These are phyloP conservation scores for Autographa pulchrina DNA, from an alignment of 2,888 invertebrate species.

Conservation along the genomic window DNA sequence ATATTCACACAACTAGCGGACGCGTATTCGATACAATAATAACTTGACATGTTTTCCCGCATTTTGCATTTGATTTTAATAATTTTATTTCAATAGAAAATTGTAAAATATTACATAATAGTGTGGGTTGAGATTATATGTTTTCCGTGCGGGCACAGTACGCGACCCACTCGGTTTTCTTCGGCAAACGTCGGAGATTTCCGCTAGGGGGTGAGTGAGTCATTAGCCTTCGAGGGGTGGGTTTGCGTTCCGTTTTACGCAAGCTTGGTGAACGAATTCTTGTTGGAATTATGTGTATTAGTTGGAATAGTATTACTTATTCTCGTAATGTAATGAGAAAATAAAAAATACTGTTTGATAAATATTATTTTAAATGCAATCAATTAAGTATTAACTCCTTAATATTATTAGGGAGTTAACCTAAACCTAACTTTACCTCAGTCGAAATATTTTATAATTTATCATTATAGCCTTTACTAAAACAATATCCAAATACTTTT, in stretches of 20 bases:
- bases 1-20: slow-evolving; percentile 51
- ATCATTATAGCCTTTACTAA: too few species aligned
- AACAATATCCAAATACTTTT: not conserved
- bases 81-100: slow-evolving; percentile 63
- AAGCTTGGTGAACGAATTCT: slow-evolving; percentile 16
- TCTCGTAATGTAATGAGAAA: not conserved
- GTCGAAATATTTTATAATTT: too few species aligned
- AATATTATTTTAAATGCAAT: too few species aligned
- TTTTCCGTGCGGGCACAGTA: slow-evolving; percentile 76
- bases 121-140: slow-evolving; percentile 73
- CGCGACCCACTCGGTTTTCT: slow-evolving; percentile 70
- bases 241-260: slow-evolving; percentile 79
- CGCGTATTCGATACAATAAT: slow-evolving; percentile 42
- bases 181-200: slow-evolving; percentile 74
- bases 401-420: too few species aligned
- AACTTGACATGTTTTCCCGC: slow-evolving; percentile 50
- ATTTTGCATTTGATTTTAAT: slow-evolving; percentile 52
- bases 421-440: too few species aligned
- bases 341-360: too few species aligned
- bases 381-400: too few species aligned
- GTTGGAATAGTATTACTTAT: not conserved
- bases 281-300: slow-evolving; percentile 13
- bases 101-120: slow-evolving; percentile 82
- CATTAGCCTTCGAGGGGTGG: slow-evolving; percentile 83
- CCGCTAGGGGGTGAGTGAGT: slow-evolving; percentile 80